phyloP scores from a whole-genome alignment of 1,140 invertebrate genomes.

The Ips typographus region DNA sequence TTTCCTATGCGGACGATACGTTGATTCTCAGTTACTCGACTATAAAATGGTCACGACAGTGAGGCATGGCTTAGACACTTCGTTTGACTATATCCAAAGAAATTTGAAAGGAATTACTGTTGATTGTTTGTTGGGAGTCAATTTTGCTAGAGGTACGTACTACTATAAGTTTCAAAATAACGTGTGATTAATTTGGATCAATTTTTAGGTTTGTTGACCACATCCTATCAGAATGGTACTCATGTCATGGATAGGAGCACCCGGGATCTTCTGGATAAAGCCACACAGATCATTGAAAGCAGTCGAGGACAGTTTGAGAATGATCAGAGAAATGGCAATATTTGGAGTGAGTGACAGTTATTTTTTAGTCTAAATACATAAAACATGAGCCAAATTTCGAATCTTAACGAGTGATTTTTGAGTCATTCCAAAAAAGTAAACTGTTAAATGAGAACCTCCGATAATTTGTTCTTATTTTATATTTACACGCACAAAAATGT shows the following conservation, averaged over 20 bases:
- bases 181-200: background rate
- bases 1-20: background rate
- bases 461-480: no score
- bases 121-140: constrained; percentile 41
- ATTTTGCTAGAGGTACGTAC: constrained; percentile 33
- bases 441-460: no score
- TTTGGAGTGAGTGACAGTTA: constrained; percentile 29
- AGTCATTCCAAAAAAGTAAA: no score
- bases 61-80: constrained; percentile 32
- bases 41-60: constrained; percentile 24
- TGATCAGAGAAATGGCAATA: constrained; percentile 21
- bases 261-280: constrained; percentile 16
- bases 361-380: background rate
- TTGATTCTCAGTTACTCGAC: constrained; percentile 15
- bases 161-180: background rate
- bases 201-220: constrained; percentile 29
- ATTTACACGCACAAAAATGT: no score
- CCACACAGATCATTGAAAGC: constrained; percentile 25
- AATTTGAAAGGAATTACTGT: constrained; percentile 35
- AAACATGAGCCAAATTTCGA: no score
- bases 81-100: constrained; percentile 35
- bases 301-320: constrained; percentile 11
- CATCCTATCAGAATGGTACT: constrained; percentile 32
- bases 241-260: constrained; percentile 35
- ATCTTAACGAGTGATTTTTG: no score